phyloP scores from a whole-genome alignment of 2,797 vertebrate genomes.

The Takifugu ocellatus region DNA sequence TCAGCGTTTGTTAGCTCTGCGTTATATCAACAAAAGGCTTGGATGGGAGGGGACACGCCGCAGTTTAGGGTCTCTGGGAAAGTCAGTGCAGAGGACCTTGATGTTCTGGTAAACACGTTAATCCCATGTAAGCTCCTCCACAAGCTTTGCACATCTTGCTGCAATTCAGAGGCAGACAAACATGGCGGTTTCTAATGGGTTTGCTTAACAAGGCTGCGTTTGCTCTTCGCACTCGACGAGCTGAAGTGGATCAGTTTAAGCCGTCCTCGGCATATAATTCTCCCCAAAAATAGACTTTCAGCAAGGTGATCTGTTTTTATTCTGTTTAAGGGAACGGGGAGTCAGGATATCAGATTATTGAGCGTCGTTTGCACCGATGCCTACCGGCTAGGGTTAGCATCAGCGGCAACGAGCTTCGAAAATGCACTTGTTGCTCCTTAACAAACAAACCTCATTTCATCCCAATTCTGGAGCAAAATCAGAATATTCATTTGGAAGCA shows the following conservation, averaged over 20 bases:
- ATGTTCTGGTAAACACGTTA: constrained; percentile 75
- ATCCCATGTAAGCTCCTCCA: constrained; percentile 69
- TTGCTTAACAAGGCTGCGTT: constrained; percentile 65
- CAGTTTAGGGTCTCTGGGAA: constrained; percentile 45
- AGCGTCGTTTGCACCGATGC: background rate
- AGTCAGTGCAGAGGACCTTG: constrained; percentile 59
- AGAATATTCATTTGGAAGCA: constrained; percentile 34
- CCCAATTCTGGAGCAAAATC: constrained; percentile 38
- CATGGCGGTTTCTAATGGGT: constrained; percentile 62
- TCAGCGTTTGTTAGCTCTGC: constrained; percentile 52
- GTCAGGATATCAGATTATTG: constrained; percentile 23
- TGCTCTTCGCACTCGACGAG: constrained; percentile 56
- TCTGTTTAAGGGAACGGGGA: constrained; percentile 28
- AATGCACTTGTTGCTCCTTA: constrained; percentile 9
- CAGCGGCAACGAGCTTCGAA: constrained; percentile 13
- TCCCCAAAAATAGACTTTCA: constrained; percentile 35
- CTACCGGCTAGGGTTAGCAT: constrained; percentile 19
- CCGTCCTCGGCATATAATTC: constrained; percentile 51
- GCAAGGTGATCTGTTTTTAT: constrained; percentile 9
- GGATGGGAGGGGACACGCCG: constrained; percentile 20
- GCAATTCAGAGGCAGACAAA: constrained; percentile 61
- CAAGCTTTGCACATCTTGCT: constrained; percentile 51
- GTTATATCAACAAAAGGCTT: constrained; percentile 55
- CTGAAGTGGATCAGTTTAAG: constrained; percentile 52
- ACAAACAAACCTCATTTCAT: background rate